Conservation (phyloP, 2,888 invertebrate genomes). For the Mesorhabditis spiculigera region DNA sequence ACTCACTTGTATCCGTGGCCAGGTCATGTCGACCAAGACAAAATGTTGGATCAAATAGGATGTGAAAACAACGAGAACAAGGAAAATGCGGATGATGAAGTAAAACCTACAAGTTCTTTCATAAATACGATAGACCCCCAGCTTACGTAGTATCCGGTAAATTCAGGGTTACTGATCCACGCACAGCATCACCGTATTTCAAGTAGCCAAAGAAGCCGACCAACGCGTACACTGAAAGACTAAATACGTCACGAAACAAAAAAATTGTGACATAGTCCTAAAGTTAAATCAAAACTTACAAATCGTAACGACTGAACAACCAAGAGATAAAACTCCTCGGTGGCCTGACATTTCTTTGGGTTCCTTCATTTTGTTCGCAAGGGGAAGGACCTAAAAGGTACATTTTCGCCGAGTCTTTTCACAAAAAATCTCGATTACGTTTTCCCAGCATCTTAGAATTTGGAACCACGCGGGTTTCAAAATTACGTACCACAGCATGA, state of each 20-base stretch:
- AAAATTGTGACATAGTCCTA: no score
- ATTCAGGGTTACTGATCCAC: neutral
- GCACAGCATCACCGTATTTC: neutral
- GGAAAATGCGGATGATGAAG: neutral
- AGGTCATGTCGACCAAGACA: constrained; percentile 4
- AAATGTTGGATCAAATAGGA: constrained; percentile 1
- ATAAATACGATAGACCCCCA: neutral
- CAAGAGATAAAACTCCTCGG: neutral
- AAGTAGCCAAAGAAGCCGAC: neutral
- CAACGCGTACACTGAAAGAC: neutral
- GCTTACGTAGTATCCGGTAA: neutral
- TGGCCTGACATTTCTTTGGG: neutral
- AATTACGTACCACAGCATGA: neutral
- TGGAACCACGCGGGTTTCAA: no score
- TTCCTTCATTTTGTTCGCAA: constrained; percentile 2
- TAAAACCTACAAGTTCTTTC: neutral
- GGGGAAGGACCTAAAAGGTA: neutral
- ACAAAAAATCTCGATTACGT: neutral
- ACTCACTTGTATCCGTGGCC: neutral
- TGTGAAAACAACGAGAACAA: neutral
- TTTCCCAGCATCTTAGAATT: no score
- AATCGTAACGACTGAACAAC: neutral
- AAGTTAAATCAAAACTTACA: neutral
- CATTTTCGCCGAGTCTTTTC: neutral
- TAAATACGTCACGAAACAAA: neutral